Evolutionary conservation across 53 echinoderm and acorn worm genomes (phyloP), one percentile per base, ranked within the genome.

Genomic region (Stichopus horrens): DNA sequence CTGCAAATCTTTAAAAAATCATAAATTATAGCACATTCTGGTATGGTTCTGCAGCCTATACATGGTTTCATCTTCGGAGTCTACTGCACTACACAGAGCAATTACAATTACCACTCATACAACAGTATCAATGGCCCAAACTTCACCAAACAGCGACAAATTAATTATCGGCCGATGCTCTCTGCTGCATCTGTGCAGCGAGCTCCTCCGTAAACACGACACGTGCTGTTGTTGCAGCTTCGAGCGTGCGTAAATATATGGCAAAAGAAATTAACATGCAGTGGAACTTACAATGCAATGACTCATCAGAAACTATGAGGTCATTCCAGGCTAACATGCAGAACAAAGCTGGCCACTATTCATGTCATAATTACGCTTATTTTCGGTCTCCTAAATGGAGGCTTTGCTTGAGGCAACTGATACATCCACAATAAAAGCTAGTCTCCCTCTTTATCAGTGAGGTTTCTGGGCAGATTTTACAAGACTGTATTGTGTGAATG

Each of bases 301-400:
- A 59, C 59, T 59, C 59, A 59, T 11, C 59, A 59, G 11, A 59
- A 9, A 59, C 37, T 59, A 71, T 71, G 71, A 71, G 71, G 71
- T 71, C 71, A 71, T 71, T 71, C 71, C 19, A 7, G 71, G 71
- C 18, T 13, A n/a, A 71, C 71, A 71, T 71, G 71, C 71, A 71
- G 71, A 71, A 71, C 71, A 71, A 71, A 16, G 71, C 71, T 71
- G 71, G n/a, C 5, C 71, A 71, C 71, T 71, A 71, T 71, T 71
- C 71, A 71, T 71, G 71, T 71, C 71, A 71, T 71, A 71, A 71
- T 71, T 71, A 71, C 18, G 4, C n/a, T 71, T 71, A 16, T 16
- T 71, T 68, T 19, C 71, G 6, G 19, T 2, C 71, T 18, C 19
- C 7, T n/a, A 16, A 8, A 13, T n/a, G 71, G n/a, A 71, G 71